phyloP scores from a whole-genome alignment of 2,113 vertebrate species.

The Bagarius yarrelli region DNA sequence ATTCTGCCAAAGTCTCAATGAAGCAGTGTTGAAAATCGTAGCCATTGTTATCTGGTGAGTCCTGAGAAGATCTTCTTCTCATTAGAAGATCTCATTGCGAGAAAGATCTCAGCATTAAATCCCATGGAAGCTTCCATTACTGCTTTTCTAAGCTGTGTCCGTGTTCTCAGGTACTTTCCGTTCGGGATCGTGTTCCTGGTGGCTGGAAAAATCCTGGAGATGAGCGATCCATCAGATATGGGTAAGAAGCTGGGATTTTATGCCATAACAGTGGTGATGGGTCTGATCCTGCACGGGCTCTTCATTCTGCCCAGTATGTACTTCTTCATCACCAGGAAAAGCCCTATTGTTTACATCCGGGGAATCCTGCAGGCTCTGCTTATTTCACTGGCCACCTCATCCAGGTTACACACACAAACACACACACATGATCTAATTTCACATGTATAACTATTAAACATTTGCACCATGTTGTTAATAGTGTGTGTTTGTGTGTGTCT shows the following conservation, averaged over 20 bases:
- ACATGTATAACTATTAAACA: no score
- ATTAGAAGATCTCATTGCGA: no score
- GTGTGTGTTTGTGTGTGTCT: not conserved
- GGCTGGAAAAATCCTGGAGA: constrained; percentile 95
- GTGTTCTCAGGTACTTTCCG: constrained; percentile 85
- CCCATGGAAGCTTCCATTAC: not conserved
- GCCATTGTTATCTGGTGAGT: constrained; percentile 92
- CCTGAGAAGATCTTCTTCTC: not conserved
- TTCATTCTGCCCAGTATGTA: constrained; percentile 94
- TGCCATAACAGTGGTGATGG: constrained; percentile 88
- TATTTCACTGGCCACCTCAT: constrained; percentile 94
- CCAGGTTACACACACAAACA: constrained; percentile 76
- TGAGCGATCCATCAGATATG: constrained; percentile 92
- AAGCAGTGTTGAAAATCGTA: constrained; percentile 94
- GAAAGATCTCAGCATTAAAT: no score
- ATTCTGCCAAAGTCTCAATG: constrained; percentile 95
- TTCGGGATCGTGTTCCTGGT: constrained; percentile 97
- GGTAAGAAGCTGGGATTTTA: constrained; percentile 97
- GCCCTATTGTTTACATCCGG: constrained; percentile 94
- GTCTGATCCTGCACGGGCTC: constrained; percentile 87
- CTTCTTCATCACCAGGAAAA: constrained; percentile 96
- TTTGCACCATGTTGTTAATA: not conserved
- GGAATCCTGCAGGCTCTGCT: constrained; percentile 96
- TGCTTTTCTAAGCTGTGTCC: not conserved
- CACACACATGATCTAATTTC: not conserved